A percentile compares a stretch with the other conserved stretches of the same genome.
Evolutionary conservation across 2,888 invertebrate species (phyloP).

Genomic region (Drosophila flavopinicola): DNA sequence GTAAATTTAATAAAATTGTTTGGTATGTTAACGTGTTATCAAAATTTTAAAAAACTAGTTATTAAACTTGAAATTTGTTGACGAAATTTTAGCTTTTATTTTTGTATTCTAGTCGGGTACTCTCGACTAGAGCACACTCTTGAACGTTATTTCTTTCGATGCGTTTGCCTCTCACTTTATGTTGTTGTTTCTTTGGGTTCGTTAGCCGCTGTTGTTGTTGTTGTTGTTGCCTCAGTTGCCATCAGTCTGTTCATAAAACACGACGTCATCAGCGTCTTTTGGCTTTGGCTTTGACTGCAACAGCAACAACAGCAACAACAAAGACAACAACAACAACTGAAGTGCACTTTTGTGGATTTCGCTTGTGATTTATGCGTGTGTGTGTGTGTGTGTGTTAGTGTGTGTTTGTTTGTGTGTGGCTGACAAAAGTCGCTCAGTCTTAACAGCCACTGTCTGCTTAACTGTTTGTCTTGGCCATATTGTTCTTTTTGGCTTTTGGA

Average conservation of each 20-base stretch:
- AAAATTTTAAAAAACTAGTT: no score
- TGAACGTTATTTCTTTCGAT: background rate
- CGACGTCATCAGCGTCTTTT: constrained; percentile 68
- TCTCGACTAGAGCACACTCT: background rate
- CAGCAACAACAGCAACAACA: constrained; percentile 16
- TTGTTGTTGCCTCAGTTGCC: constrained; percentile 47
- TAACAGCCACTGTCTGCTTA: constrained; percentile 46
- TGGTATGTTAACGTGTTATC: no score
- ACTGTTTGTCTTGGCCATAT: constrained; percentile 60
- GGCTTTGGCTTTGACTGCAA: constrained; percentile 49
- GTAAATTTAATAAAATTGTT: no score
- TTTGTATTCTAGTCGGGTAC: background rate
- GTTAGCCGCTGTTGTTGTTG: constrained; percentile 26
- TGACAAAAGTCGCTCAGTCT: constrained; percentile 57
- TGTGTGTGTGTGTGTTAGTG: constrained; percentile 4
- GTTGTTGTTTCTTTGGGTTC: constrained; percentile 49
- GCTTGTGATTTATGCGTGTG: constrained; percentile 58
- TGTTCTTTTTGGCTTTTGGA: constrained; percentile 26
- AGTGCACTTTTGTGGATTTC: constrained; percentile 75
- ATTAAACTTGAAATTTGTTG: no score
- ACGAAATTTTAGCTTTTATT: no score
- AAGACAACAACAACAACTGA: constrained; percentile 36
- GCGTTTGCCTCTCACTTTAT: constrained; percentile 28
- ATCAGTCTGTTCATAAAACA: constrained; percentile 67
- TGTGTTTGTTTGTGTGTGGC: constrained; percentile 11